Conservation (phyloP, 2,797 vertebrate genomes). For the Enteromius paludinosus region DNA sequence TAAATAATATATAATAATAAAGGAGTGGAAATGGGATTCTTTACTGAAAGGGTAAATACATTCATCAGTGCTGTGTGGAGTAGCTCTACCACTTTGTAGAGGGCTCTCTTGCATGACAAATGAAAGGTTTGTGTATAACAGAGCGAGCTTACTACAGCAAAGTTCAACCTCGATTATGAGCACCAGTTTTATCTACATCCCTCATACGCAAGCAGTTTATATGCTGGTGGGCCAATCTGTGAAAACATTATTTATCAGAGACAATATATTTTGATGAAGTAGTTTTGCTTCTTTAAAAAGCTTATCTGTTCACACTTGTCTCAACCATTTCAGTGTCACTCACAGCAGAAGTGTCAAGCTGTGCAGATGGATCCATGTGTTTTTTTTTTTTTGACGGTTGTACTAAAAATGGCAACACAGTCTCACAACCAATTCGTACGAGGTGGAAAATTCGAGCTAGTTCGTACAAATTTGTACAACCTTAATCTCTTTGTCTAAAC, state of each 20-base stretch:
- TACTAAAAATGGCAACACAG: background rate
- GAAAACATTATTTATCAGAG: slow-evolving; percentile 3
- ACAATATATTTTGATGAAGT: background rate
- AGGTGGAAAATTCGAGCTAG: too few relatives aligned
- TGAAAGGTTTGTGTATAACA: slow-evolving; percentile 42
- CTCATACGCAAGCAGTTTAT: background rate
- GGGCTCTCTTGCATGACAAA: slow-evolving; percentile 50
- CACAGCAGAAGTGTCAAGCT: background rate
- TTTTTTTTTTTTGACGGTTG: background rate
- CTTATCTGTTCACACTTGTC: background rate
- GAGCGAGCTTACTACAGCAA: slow-evolving; percentile 14
- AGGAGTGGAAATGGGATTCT: slow-evolving; percentile 57
- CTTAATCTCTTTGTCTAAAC: too few relatives aligned
- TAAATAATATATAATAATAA: slow-evolving; percentile 59
- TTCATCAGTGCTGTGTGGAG: slow-evolving; percentile 52
- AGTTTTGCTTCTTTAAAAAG: slow-evolving; percentile 8
- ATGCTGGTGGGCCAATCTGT: background rate
- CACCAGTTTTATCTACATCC: slow-evolving; percentile 11
- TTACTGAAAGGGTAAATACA: slow-evolving; percentile 57
- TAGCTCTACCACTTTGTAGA: slow-evolving; percentile 40
- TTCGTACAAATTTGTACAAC: too few relatives aligned
- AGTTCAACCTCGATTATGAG: slow-evolving; percentile 19
- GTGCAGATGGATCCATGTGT: background rate
- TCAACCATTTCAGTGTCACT: background rate
- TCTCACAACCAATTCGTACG: too few relatives aligned